Conservation (phyloP, 2,888 invertebrate species). For the Axea sp. region DNA sequence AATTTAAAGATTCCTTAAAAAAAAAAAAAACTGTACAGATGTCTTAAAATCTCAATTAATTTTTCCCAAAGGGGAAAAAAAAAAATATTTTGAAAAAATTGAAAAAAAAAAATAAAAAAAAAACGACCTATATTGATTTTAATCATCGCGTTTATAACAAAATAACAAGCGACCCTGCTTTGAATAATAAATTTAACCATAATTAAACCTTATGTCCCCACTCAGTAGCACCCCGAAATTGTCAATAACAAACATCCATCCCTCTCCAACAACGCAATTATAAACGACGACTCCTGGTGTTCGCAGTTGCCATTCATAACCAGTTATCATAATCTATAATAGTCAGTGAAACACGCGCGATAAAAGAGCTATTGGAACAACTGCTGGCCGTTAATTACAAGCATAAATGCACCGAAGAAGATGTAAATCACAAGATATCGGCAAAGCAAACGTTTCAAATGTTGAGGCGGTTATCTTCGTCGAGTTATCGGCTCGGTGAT, state of each 20-base stretch:
- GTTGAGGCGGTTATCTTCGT: slow-evolving; percentile 71
- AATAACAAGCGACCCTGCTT: too few relatives aligned
- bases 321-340: slow-evolving; percentile 33
- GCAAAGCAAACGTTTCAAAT: slow-evolving; percentile 64
- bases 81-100: too few relatives aligned
- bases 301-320: slow-evolving; percentile 22
- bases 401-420: slow-evolving; percentile 47
- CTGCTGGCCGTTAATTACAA: slow-evolving; percentile 50
- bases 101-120: too few relatives aligned
- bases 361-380: slow-evolving; percentile 34
- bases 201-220: too few relatives aligned
- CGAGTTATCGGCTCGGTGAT: slow-evolving; percentile 75
- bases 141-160: too few relatives aligned
- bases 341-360: slow-evolving; percentile 13
- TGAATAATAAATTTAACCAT: too few relatives aligned
- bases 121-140: too few relatives aligned
- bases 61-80: too few relatives aligned
- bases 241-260: not conserved
- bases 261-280: not conserved
- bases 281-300: not conserved
- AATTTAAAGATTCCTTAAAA: too few relatives aligned
- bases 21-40: too few relatives aligned
- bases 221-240: not conserved
- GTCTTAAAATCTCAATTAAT: too few relatives aligned
- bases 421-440: slow-evolving; percentile 59